phyloP scores from a whole-genome alignment of 2,888 invertebrate species.

The Osedax frankpressi region DNA sequence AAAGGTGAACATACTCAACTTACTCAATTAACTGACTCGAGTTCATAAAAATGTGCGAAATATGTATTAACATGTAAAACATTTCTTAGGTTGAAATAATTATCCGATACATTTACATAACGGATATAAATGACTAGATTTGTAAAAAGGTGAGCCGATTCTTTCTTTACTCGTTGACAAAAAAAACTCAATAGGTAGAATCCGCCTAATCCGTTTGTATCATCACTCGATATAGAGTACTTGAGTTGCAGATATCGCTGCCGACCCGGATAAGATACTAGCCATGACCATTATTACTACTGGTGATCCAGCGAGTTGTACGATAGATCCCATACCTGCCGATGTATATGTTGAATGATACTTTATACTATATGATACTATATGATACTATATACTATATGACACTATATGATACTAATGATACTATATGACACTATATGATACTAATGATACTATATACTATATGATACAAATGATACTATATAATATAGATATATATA shows the following conservation, averaged over 20 bases:
- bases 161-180: too few relatives aligned
- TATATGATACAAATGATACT: not conserved
- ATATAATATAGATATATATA: not conserved
- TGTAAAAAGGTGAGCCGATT: too few relatives aligned
- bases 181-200: too few relatives aligned
- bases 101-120: too few relatives aligned
- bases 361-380: not conserved
- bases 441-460: not conserved
- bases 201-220: too few relatives aligned
- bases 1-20: too few relatives aligned
- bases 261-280: constrained; percentile 68
- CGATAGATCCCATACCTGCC: constrained; percentile 53
- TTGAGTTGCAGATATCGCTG: constrained; percentile 70
- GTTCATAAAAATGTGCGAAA: too few relatives aligned
- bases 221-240: constrained; percentile 82
- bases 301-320: constrained; percentile 64
- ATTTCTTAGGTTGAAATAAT: too few relatives aligned
- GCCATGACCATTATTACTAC: constrained; percentile 77
- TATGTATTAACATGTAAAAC: too few relatives aligned
- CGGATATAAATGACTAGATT: too few relatives aligned
- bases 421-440: too few relatives aligned
- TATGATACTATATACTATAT: not conserved
- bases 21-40: too few relatives aligned
- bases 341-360: not conserved
- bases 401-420: not conserved